Conservation (phyloP, 2,797 vertebrate genomes). For the Hirundo rustica region DNA sequence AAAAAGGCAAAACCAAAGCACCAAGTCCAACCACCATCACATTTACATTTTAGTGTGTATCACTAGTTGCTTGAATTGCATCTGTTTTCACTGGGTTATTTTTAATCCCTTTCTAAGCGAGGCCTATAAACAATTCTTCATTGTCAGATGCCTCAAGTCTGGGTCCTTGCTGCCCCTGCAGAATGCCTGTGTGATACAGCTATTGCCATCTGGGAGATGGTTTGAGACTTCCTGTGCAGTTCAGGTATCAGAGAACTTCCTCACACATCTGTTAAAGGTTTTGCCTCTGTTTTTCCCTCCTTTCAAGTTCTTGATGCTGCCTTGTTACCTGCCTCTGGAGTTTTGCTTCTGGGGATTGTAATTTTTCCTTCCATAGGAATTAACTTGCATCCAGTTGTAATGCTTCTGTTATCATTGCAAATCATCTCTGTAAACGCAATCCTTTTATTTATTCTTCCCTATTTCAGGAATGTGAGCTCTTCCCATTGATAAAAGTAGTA, state of each 20-base stretch:
- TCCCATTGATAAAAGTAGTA: background rate
- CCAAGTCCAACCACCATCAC: background rate
- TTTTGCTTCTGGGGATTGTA: background rate
- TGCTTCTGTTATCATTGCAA: background rate
- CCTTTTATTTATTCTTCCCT: background rate
- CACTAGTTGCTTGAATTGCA: background rate
- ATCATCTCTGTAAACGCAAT: background rate
- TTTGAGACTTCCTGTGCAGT: background rate
- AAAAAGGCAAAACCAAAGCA: background rate
- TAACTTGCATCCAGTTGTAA: background rate
- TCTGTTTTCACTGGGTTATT: background rate
- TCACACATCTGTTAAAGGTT: slow-evolving; percentile 13
- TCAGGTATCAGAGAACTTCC: slow-evolving; percentile 32
- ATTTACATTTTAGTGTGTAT: background rate
- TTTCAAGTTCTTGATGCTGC: background rate
- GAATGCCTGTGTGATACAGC: background rate
- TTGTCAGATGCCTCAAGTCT: background rate
- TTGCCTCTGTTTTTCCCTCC: background rate
- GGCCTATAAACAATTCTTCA: background rate
- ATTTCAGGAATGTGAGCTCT: background rate
- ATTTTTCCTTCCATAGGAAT: background rate
- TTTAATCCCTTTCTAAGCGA: background rate
- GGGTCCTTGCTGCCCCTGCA: background rate
- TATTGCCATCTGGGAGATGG: background rate
- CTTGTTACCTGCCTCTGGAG: background rate